These are phyloP conservation scores for Megalopta genalis DNA, from an alignment of 1,140 invertebrate genomes.

Conservation along the genomic window DNA sequence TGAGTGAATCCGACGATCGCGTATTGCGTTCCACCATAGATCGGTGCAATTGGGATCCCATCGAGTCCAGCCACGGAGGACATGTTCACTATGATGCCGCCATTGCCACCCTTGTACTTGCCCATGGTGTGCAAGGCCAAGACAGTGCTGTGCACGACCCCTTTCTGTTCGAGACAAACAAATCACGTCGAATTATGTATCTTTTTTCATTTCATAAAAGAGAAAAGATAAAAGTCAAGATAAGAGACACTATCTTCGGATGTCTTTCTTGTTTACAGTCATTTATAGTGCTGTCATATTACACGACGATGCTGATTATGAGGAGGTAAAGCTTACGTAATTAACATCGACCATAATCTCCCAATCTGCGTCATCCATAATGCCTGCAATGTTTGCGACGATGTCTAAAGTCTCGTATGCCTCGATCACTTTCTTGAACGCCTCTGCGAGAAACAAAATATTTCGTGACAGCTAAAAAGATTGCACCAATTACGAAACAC, in stretches of 20 bases:
- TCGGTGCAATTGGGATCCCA: conserved; percentile 73
- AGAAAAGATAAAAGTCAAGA: conserved; percentile 80
- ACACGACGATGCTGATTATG: not conserved
- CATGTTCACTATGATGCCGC: conserved; percentile 73
- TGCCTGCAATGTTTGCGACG: conserved; percentile 78
- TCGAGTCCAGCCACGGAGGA: conserved; percentile 70
- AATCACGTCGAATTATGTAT: conserved; percentile 49
- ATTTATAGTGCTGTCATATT: not conserved
- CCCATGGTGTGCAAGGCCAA: conserved; percentile 77
- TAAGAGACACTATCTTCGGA: not conserved
- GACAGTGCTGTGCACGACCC: conserved; percentile 70
- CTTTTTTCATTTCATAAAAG: too few species aligned
- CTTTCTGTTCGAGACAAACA: conserved; percentile 11
- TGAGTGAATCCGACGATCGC: conserved; percentile 80
- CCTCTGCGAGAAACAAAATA: conserved; percentile 50
- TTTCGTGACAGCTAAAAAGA: not conserved
- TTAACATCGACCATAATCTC: conserved; percentile 76
- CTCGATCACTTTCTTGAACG: conserved; percentile 68
- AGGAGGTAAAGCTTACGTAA: conserved; percentile 66
- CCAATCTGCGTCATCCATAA: conserved; percentile 77
- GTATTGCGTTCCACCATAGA: conserved; percentile 84
- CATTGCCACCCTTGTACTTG: conserved; percentile 70
- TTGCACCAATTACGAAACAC: not conserved
- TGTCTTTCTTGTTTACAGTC: not conserved
- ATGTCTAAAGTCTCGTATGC: conserved; percentile 74